Conservation (phyloP, 2,797 vertebrate genomes). For the Diplodus sargus region DNA sequence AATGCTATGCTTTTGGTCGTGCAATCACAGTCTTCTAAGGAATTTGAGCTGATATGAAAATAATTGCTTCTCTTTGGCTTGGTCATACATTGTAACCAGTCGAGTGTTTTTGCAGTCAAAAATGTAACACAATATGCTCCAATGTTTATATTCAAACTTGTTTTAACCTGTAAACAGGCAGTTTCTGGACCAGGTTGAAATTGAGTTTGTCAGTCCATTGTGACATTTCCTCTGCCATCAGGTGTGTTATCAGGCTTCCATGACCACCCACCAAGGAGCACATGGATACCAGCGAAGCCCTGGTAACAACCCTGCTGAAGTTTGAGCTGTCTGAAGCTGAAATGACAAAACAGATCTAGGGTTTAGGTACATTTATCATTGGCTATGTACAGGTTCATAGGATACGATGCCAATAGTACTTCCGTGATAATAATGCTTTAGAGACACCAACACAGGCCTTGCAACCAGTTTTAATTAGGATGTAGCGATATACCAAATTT, state of each 20-base stretch:
- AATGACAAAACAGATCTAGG: too few relatives aligned
- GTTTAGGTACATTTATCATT: too few relatives aligned
- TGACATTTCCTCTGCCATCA: neutral
- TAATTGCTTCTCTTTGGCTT: constrained; percentile 70
- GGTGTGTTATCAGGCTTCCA: neutral
- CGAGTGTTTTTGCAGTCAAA: constrained; percentile 47
- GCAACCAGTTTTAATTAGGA: too few relatives aligned
- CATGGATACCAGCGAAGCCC: too few relatives aligned
- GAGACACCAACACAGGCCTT: too few relatives aligned
- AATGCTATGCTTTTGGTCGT: constrained; percentile 60
- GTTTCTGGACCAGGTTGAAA: neutral
- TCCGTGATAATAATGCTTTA: too few relatives aligned
- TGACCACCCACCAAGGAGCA: neutral
- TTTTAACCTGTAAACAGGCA: constrained; percentile 19
- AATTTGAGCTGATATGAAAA: constrained; percentile 80
- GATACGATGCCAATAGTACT: too few relatives aligned
- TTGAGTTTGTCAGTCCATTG: neutral
- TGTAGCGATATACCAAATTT: too few relatives aligned
- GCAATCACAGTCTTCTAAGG: constrained; percentile 68
- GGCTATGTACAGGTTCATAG: too few relatives aligned
- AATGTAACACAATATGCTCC: constrained; percentile 31
- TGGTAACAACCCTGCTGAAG: neutral
- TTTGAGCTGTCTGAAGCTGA: neutral
- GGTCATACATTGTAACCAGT: constrained; percentile 37
- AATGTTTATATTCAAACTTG: constrained; percentile 28